Evolutionary conservation across 2,888 invertebrate species (phyloP).

Genomic region (Machimus atricapillus): DNA sequence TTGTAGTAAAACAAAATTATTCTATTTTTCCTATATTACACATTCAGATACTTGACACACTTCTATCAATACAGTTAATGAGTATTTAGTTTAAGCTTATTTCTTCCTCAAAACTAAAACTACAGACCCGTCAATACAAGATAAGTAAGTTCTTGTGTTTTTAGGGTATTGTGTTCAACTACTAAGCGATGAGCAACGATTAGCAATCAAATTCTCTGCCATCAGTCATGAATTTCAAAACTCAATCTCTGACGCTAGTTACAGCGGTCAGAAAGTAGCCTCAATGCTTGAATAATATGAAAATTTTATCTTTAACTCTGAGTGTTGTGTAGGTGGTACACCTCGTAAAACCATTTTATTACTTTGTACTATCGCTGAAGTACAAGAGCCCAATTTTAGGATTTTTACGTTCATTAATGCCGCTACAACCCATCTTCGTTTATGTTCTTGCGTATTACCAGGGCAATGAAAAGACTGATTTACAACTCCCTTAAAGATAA

Average conservation of each 20-base stretch:
- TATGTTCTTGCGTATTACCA: background rate
- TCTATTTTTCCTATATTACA: no score
- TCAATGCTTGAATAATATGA: background rate
- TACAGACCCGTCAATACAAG: no score
- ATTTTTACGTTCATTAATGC: background rate
- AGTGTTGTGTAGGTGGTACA: background rate
- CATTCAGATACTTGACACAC: no score
- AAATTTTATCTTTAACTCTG: background rate
- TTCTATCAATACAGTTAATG: no score
- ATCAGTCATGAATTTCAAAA: background rate
- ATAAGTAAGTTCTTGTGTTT: no score
- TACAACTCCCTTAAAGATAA: background rate
- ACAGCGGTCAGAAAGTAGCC: background rate
- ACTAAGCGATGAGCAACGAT: no score
- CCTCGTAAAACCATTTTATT: background rate
- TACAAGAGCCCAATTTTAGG: background rate
- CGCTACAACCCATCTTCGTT: background rate
- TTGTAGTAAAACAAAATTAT: no score
- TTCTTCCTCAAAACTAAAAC: no score
- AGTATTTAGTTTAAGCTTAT: no score
- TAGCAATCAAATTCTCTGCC: background rate
- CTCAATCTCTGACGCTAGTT: no score
- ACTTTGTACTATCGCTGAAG: background rate
- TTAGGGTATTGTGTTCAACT: no score
- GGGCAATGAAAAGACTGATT: background rate